phyloP scores from a whole-genome alignment of 2,113 vertebrate genomes.

The Semicossyphus pulcher region DNA sequence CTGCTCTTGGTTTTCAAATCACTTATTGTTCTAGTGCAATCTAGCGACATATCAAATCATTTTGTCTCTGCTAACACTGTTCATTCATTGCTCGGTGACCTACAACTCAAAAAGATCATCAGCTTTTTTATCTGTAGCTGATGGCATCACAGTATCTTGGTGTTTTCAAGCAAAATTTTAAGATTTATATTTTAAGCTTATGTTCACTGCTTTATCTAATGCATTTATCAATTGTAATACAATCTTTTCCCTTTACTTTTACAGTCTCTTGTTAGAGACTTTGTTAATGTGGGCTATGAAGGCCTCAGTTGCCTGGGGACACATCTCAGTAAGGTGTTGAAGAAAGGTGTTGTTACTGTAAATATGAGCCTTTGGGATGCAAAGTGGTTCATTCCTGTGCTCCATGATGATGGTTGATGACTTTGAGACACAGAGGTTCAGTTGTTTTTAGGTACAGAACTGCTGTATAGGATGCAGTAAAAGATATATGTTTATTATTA shows the following conservation, averaged over 20 bases:
- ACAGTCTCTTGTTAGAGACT: conserved; percentile 5
- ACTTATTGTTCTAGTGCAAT: too few species aligned
- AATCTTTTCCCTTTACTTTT: background rate
- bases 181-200: too few species aligned
- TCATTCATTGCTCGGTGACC: too few species aligned
- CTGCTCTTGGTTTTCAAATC: too few species aligned
- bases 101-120: too few species aligned
- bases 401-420: conserved; percentile 29
- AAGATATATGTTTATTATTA: too few species aligned
- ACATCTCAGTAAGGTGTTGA: conserved; percentile 7
- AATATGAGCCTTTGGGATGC: conserved; percentile 38
- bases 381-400: conserved; percentile 17
- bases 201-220: too few species aligned
- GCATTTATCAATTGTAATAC: background rate
- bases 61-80: too few species aligned
- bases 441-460: conserved; percentile 19
- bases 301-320: background rate
- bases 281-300: background rate
- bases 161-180: too few species aligned
- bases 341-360: conserved; percentile 28
- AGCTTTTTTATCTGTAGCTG: background rate
- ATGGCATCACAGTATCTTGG: background rate
- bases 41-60: too few species aligned
- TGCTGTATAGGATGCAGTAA: background rate
- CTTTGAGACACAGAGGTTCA: conserved; percentile 11